Base-by-base conservation (phyloP, 2,113 vertebrate genomes). In the Tachuris rubrigastra region DNA sequence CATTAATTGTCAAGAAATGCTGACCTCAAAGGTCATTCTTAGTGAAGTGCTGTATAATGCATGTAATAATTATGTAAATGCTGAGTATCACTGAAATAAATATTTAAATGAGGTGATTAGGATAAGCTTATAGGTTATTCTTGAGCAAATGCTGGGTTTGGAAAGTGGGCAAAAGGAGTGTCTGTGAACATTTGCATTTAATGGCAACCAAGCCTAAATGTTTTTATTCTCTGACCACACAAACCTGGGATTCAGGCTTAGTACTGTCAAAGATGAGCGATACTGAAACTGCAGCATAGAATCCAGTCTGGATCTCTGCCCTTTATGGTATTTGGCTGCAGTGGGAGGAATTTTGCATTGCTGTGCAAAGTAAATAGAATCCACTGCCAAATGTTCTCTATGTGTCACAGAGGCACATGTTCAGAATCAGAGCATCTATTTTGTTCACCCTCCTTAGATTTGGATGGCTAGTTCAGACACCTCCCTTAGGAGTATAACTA, bases 1-100 rank as follows among this genome's bases (percentile, higher is more conserved):
- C 66, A 93, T 95, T 93, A 94, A 75, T 85, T 87, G 73, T 52
- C 82, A 92, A 91, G 81, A 95, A 95, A 87, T 63, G 74, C 42
- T 88, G 76, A 96, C 59, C 91, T 62, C 53, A 93, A 30, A 85
- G 79, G 89, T 93, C 89, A 90, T 78, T 95, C 65, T 84, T 59
- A 94, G 44, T 80, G 50, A 92, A 90, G 35, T 77, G 55, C 27
- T 94, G 69, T 74, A 83, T 73, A 90, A 85, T 82, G 49, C 58
- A 52, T 46, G 63, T 62, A 92, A 85, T 66, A 79, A 55, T 50
- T 90, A 90, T 63, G 62, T 71, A 95, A 94, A 93, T 93, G 18
- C 22, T 71, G 49, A 85, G 37, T 71, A 92, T 53, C 41, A n/a
- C 39, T 73, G 44, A 52, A 86, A 73, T 95, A 92, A 96, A 63